Evolutionary conservation across 2,888 invertebrate genomes (phyloP).

Genomic region (Anoplius nigerrimus): DNA sequence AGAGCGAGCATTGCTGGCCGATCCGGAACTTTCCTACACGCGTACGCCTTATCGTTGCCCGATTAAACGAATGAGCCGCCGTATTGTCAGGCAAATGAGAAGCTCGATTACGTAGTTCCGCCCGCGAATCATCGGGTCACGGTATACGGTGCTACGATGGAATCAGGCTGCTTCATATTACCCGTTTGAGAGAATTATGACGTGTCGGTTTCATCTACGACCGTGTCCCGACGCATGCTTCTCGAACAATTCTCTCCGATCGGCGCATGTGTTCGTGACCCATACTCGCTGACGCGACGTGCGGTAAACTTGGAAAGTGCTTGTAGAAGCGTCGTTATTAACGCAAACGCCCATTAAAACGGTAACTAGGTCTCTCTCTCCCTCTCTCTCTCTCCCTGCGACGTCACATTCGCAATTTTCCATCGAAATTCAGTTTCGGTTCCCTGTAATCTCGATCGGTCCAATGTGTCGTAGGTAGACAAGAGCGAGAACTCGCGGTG

Average conservation of each 20-base stretch:
- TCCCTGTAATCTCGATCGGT: constrained; percentile 16
- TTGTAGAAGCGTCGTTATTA: constrained; percentile 53
- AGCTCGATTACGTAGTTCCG: no score
- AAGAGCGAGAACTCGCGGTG: not conserved
- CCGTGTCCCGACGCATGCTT: no score
- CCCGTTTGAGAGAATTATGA: no score
- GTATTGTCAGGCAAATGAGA: no score
- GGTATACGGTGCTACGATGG: no score
- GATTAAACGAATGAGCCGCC: no score
- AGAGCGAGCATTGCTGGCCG: not conserved
- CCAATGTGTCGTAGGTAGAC: constrained; percentile 12
- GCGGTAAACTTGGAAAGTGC: constrained; percentile 50
- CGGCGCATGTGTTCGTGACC: not conserved
- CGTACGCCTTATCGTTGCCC: not conserved
- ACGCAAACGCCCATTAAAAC: constrained; percentile 47
- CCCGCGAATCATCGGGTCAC: no score
- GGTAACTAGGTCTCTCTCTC: constrained; percentile 10
- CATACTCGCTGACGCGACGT: constrained; percentile 30
- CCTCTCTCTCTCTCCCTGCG: no score
- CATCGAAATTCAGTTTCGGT: constrained; percentile 26
- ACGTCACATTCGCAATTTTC: constrained; percentile 29
- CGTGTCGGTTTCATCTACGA: no score
- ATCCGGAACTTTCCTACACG: not conserved
- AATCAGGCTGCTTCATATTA: no score
- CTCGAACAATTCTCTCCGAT: not conserved